Evolutionary conservation across 2,113 vertebrate genomes (phyloP).

Genomic region (Fulica atra): DNA sequence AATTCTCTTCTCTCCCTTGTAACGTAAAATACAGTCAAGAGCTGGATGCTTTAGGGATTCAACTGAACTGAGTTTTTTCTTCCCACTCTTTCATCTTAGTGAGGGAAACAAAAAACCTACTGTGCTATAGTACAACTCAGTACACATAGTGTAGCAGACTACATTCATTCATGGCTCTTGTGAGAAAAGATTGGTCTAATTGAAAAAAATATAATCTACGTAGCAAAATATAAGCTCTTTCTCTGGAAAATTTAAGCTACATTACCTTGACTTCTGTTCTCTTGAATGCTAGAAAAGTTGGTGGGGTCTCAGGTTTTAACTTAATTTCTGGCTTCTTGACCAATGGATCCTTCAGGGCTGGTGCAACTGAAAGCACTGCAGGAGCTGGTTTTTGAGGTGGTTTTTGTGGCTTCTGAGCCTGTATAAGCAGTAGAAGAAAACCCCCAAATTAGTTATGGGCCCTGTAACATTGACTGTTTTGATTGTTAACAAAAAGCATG

Average conservation of each 20-base stretch:
- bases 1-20: background rate
- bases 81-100: background rate
- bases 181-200: background rate
- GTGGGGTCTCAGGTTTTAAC: constrained; percentile 85
- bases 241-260: background rate
- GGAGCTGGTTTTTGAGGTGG: constrained; percentile 92
- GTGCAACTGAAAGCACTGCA: constrained; percentile 83
- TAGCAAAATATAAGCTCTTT: background rate
- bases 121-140: background rate
- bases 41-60: background rate
- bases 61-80: background rate
- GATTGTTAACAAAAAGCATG: background rate
- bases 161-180: background rate
- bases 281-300: constrained; percentile 95
- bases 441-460: background rate
- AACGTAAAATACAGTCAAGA: background rate
- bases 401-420: constrained; percentile 96
- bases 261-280: constrained; percentile 95
- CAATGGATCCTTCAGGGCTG: constrained; percentile 90
- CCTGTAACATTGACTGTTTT: background rate
- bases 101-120: background rate
- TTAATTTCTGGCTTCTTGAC: constrained; percentile 94
- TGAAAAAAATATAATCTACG: background rate
- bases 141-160: background rate
- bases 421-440: background rate